A percentile compares a stretch with the other conserved stretches of the same genome.
Evolutionary conservation across 2,797 vertebrate genomes (phyloP).

Genomic region (Bucorvus abyssinicus): DNA sequence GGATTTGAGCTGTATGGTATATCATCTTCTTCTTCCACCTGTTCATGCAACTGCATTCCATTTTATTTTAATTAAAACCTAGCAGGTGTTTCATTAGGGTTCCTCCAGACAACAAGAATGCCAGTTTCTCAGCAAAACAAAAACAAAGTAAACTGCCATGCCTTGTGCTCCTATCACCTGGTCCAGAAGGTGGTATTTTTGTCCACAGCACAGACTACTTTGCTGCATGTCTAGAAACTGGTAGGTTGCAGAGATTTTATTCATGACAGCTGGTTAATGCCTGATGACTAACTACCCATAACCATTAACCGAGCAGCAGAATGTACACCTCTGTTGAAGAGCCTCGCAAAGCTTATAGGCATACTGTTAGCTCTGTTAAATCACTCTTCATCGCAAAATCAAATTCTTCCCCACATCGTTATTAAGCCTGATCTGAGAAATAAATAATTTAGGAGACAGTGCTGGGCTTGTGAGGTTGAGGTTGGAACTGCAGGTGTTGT

Average conservation of each 20-base stretch:
- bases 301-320: background rate
- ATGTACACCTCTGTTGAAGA: background rate
- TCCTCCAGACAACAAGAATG: constrained; percentile 6
- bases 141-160: background rate
- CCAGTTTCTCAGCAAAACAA: constrained; percentile 5
- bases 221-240: background rate
- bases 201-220: background rate
- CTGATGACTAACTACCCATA: background rate
- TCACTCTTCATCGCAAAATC: background rate
- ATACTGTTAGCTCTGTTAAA: background rate
- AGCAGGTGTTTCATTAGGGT: constrained; percentile 61
- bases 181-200: background rate
- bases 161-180: background rate
- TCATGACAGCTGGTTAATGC: constrained; percentile 6
- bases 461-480: background rate
- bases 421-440: background rate
- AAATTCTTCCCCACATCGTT: background rate
- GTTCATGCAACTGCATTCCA: constrained; percentile 31
- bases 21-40: constrained; percentile 62
- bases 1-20: constrained; percentile 13
- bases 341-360: background rate
- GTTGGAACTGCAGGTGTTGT: background rate
- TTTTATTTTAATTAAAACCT: constrained; percentile 69
- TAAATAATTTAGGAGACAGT: background rate
- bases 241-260: background rate